Evolutionary conservation across 2,888 invertebrate genomes (phyloP).

Genomic region (Creontiades dilutus): DNA sequence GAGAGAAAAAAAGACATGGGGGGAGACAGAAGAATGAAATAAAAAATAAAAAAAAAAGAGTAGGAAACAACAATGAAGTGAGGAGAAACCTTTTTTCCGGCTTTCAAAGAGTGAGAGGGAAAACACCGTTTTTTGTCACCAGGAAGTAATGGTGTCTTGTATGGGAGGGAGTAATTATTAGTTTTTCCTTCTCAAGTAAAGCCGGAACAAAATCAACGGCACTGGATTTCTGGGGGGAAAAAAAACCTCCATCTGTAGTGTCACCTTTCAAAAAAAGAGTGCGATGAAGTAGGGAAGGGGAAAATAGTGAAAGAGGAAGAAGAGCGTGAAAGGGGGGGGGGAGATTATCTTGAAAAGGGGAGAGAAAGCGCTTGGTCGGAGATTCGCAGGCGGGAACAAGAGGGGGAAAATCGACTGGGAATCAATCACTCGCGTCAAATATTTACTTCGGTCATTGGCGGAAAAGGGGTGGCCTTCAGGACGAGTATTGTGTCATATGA

Average conservation of each 20-base stretch:
- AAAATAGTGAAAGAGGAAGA: not conserved
- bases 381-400: not conserved
- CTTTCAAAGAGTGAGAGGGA: not conserved
- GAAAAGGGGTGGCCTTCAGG: not conserved
- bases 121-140: not conserved
- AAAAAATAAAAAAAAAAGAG: slow-evolving; percentile 43
- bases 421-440: slow-evolving; percentile 68
- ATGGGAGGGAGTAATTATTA: slow-evolving; percentile 50
- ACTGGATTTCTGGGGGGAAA: not conserved
- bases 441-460: slow-evolving; percentile 48
- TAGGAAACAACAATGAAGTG: slow-evolving; percentile 49
- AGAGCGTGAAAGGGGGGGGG: no score
- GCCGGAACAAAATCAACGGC: slow-evolving; percentile 43
- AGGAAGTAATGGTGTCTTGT: slow-evolving; percentile 12
- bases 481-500: not conserved
- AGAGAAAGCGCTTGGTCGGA: slow-evolving; percentile 1
- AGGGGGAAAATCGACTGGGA: slow-evolving; percentile 41
- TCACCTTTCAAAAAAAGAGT: slow-evolving; percentile 65
- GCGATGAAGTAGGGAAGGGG: slow-evolving; percentile 19
- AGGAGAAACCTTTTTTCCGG: slow-evolving; percentile 17
- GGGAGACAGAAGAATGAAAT: not conserved
- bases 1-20: slow-evolving; percentile 12
- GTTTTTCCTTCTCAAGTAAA: slow-evolving; percentile 40
- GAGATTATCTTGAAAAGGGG: slow-evolving; percentile 54
- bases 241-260: slow-evolving; percentile 35